phyloP scores from a whole-genome alignment of 1,140 invertebrate species.

The Chlorops oryzae region DNA sequence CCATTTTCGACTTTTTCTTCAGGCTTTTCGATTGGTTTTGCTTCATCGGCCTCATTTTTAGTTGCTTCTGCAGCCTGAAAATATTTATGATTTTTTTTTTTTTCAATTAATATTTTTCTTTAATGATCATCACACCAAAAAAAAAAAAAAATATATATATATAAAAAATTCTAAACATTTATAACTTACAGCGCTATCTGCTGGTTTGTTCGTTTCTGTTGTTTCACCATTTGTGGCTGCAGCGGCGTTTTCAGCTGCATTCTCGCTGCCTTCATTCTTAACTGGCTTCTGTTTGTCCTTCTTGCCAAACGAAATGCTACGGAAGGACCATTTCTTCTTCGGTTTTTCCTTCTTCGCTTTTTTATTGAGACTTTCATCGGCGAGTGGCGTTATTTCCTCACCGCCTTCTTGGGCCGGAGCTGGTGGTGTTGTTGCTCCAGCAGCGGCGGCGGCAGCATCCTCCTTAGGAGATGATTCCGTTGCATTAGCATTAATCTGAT shows the following conservation, averaged over 20 bases:
- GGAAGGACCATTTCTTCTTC: constrained; percentile 82
- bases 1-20: constrained; percentile 28
- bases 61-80: neutral
- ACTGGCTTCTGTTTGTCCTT: constrained; percentile 77
- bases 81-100: too few relatives aligned
- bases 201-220: constrained; percentile 22
- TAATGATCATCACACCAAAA: too few relatives aligned
- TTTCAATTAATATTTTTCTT: too few relatives aligned
- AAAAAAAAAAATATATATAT: neutral
- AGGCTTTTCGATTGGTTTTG: constrained; percentile 9
- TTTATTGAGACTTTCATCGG: constrained; percentile 62
- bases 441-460: constrained; percentile 47
- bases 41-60: constrained; percentile 11
- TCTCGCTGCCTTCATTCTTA: constrained; percentile 52
- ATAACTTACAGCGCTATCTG: neutral
- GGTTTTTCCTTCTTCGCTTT: constrained; percentile 73
- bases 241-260: constrained; percentile 24
- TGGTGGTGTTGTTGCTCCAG: constrained; percentile 47
- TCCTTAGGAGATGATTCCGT: constrained; percentile 45
- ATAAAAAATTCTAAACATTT: neutral
- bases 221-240: constrained; percentile 34
- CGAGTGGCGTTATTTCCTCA: constrained; percentile 50
- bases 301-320: constrained; percentile 75
- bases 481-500: constrained; percentile 33
- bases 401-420: constrained; percentile 43